These are phyloP conservation scores for Prunella strophiata DNA, from an alignment of 2,797 vertebrate genomes.

Conservation along the genomic window DNA sequence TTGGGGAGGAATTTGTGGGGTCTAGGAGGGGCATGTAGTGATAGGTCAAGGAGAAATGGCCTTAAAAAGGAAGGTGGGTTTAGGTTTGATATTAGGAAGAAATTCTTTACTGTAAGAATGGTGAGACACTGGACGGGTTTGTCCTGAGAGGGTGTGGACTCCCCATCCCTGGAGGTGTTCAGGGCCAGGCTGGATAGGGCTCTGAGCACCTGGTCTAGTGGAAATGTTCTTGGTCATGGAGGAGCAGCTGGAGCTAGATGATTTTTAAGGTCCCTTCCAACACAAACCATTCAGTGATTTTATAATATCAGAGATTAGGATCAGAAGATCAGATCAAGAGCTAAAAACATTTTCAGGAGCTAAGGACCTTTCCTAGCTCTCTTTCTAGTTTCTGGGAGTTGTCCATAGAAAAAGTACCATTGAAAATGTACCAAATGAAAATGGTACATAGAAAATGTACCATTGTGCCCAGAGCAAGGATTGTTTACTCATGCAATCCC, in stretches of 20 bases:
- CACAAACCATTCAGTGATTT: not conserved
- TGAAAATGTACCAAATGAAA: no score
- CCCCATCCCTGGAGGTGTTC: not conserved
- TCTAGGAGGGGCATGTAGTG: not conserved
- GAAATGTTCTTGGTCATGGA: not conserved
- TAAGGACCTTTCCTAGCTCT: not conserved
- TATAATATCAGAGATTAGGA: not conserved
- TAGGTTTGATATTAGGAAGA: not conserved
- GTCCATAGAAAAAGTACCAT: no score
- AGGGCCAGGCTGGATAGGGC: no score
- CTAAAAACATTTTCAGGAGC: not conserved
- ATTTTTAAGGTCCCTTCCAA: not conserved
- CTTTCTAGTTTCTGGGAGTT: no score
- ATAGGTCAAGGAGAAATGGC: not conserved
- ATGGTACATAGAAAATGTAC: not conserved
- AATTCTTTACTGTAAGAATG: not conserved
- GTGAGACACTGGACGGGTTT: not conserved
- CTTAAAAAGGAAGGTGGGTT: not conserved
- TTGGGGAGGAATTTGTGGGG: accelerated
- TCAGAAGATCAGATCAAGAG: not conserved
- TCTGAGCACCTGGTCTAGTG: not conserved
- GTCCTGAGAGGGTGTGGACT: not conserved
- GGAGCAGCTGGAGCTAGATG: not conserved
- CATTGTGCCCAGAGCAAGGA: not conserved
- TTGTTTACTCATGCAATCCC: not conserved